phyloP scores from a whole-genome alignment of 2,888 invertebrate genomes.

The Cordilura impudica region DNA sequence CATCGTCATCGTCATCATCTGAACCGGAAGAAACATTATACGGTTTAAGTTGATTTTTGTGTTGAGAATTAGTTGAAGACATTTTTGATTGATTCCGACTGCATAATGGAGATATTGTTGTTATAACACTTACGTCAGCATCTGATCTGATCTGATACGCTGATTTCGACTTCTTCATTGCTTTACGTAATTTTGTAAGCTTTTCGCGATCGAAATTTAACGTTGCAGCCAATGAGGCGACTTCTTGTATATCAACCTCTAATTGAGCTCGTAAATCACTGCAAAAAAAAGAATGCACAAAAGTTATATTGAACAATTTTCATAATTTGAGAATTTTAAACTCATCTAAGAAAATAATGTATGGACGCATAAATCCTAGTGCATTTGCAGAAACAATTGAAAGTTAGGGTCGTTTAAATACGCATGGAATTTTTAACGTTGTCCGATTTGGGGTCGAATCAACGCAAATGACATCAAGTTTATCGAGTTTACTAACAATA shows the following conservation, averaged over 20 bases:
- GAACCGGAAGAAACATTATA: constrained; percentile 77
- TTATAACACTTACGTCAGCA: constrained; percentile 39
- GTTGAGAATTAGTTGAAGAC: not conserved
- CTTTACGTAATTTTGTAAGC: constrained; percentile 71
- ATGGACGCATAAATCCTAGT: no score
- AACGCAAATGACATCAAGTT: no score
- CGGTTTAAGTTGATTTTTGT: constrained; percentile 66
- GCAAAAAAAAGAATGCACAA: not conserved
- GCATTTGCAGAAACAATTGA: not conserved
- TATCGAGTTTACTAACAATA: no score
- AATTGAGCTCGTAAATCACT: constrained; percentile 95
- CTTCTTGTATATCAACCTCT: constrained; percentile 81
- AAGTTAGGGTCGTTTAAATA: no score
- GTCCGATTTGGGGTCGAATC: no score
- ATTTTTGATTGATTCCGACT: constrained; percentile 62
- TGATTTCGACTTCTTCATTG: constrained; percentile 83
- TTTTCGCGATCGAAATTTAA: constrained; percentile 74
- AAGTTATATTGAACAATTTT: not conserved
- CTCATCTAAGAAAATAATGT: no score
- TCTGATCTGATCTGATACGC: constrained; percentile 69
- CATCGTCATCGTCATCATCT: constrained; percentile 72
- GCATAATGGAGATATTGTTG: constrained; percentile 45
- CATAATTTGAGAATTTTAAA: not conserved
- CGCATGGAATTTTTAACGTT: no score
- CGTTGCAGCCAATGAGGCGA: constrained; percentile 74